Conservation (phyloP, 1,140 invertebrate species). For the Panagrolaimus sp. region DNA sequence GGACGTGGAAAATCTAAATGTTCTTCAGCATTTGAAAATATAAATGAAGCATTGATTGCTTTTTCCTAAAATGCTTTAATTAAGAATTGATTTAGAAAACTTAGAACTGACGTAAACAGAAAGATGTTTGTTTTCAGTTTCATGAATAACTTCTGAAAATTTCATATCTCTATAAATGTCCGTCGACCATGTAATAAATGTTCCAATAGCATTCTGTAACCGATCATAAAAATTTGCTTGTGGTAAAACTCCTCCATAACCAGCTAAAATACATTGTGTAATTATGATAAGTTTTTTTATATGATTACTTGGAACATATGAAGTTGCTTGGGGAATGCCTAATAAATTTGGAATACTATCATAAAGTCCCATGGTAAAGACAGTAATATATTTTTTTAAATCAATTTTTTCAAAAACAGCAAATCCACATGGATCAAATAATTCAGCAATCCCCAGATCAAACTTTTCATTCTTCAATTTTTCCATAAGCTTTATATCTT, state of each 20-base stretch:
- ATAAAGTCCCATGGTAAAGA: background rate
- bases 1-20: conserved; percentile 37
- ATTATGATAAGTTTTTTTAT: background rate
- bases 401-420: background rate
- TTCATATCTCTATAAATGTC: background rate
- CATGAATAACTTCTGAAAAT: background rate
- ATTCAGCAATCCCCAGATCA: background rate
- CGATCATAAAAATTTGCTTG: too few relatives aligned
- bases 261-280: conserved; percentile 5
- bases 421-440: background rate
- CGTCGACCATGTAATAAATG: too few relatives aligned
- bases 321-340: background rate
- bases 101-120: too few relatives aligned
- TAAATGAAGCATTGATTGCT: conserved; percentile 8
- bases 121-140: background rate
- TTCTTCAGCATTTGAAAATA: conserved; percentile 32
- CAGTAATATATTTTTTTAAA: background rate
- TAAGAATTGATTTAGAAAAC: too few relatives aligned
- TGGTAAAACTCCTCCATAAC: background rate
- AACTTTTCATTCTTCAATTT: background rate
- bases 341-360: background rate
- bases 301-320: background rate
- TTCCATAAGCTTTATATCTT: background rate
- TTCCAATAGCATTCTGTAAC: too few relatives aligned
- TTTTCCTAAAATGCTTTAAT: too few relatives aligned